phyloP scores from a whole-genome alignment of 2,113 vertebrate species.

The Aspidoscelis tigris region DNA sequence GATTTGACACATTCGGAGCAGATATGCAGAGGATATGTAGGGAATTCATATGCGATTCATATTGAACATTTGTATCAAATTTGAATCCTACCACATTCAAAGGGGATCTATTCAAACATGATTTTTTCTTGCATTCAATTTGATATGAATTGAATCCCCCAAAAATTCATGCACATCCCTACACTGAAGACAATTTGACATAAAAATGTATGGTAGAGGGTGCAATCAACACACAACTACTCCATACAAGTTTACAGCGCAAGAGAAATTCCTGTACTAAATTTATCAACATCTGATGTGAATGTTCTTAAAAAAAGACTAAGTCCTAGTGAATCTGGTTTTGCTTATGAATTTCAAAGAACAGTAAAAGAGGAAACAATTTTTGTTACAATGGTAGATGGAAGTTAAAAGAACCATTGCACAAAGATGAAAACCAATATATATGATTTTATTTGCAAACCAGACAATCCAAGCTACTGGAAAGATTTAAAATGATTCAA shows the following conservation, averaged over 20 bases:
- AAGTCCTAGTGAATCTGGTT: neutral
- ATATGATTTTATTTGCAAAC: slow-evolving; percentile 4
- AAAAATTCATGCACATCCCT: no score
- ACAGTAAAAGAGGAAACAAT: neutral
- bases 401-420: neutral
- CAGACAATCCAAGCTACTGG: slow-evolving; percentile 7
- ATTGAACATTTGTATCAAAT: no score
- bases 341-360: slow-evolving; percentile 27
- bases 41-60: no score
- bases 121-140: no score
- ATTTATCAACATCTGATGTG: neutral
- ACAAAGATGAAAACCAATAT: rapidly evolving
- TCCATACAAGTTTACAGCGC: neutral
- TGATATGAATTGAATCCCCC: no score
- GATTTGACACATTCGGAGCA: no score
- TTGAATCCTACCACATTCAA: no score
- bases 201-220: neutral
- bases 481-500: neutral
- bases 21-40: no score
- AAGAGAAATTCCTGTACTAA: no score
- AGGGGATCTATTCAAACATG: no score
- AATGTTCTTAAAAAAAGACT: neutral
- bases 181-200: neutral
- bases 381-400: neutral
- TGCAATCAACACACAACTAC: neutral